Conservation (phyloP, 2,888 invertebrate species). For the Odontocolon sp. region DNA sequence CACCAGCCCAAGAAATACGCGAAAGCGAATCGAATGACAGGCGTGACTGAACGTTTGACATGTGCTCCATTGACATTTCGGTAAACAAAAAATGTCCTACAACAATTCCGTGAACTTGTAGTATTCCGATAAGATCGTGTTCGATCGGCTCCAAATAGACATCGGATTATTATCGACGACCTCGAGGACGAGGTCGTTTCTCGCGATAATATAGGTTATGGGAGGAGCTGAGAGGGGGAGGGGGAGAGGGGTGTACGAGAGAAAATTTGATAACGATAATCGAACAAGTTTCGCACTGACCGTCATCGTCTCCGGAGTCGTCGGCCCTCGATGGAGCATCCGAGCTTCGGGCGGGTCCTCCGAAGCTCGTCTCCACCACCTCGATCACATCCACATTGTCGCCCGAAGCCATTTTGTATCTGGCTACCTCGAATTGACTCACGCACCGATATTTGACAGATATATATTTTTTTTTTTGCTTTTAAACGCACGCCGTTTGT, state of each 20-base stretch:
- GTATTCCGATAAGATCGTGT: no score
- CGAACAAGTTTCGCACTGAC: constrained; percentile 79
- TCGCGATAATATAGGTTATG: no score
- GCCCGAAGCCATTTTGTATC: constrained; percentile 90
- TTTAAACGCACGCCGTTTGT: constrained; percentile 26
- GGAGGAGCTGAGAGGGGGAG: no score
- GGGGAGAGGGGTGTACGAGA: no score
- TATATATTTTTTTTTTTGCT: no score
- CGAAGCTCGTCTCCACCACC: constrained; percentile 85
- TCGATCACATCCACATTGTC: constrained; percentile 91
- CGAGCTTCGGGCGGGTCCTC: constrained; percentile 69
- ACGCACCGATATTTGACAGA: constrained; percentile 23
- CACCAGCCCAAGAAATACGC: constrained; percentile 46
- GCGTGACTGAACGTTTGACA: constrained; percentile 13
- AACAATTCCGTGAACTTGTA: no score
- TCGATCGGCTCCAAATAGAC: no score
- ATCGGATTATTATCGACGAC: no score
- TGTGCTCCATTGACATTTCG: no score
- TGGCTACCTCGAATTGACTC: constrained; percentile 54
- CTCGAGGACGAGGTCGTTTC: no score
- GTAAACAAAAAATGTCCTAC: no score
- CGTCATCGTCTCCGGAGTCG: constrained; percentile 83
- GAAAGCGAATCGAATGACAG: constrained; percentile 31
- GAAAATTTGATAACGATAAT: background rate
- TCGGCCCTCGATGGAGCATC: constrained; percentile 84